Evolutionary conservation across 2,888 invertebrate genomes (phyloP), one percentile per base, ranked within the genome.

Genomic region (Glaucopsyche alexis): DNA sequence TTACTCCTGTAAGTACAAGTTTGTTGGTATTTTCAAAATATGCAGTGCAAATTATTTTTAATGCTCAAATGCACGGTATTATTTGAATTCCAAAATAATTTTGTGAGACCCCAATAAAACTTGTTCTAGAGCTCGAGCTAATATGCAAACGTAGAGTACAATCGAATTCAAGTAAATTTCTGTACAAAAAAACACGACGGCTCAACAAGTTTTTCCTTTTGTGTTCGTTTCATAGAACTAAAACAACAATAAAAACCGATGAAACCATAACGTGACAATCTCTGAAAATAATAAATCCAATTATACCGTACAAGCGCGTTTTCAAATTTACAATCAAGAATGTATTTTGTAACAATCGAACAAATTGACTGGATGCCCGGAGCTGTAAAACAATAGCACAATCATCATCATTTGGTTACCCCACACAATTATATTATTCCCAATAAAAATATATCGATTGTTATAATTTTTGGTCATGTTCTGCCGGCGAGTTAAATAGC

Each of bases 311-410:
- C 71, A 73, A 74, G 73, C 75, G 72, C 74, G 76, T 78, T 79
- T 79, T 80, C 80, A 81, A 82, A 84, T 89, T 79, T 88, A 88
- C 88, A 86, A 84, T 85, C 81, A 81, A 80, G 78, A 77, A 78
- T 84, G 81, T 84, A 82, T 87, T 84, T 87, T 87, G 88, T 89
- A 89, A 91, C 91, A 91, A 91, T 91, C 81, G 88, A 80, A 80
- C 88, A 88, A 91, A 90, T 90, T 91, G 88, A 89, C 84, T 84
- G 84, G 81, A 79, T 79, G 83, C 84, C 79, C 80, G 78, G 80
- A 75, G 80, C 80, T 78, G 76, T 78, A 81, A 87, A 87, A 91
- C 91, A 91, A 91, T 91, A 80, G 76, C 81, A 86, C 89, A 91
- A 91, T 91, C 88, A 91, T 87, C 85, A 85, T 82, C 80, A 82